A percentile compares a stretch with the other conserved stretches of the same genome.
Evolutionary conservation across 2,113 vertebrate genomes (phyloP).

Genomic region (Toxotes chatareus): DNA sequence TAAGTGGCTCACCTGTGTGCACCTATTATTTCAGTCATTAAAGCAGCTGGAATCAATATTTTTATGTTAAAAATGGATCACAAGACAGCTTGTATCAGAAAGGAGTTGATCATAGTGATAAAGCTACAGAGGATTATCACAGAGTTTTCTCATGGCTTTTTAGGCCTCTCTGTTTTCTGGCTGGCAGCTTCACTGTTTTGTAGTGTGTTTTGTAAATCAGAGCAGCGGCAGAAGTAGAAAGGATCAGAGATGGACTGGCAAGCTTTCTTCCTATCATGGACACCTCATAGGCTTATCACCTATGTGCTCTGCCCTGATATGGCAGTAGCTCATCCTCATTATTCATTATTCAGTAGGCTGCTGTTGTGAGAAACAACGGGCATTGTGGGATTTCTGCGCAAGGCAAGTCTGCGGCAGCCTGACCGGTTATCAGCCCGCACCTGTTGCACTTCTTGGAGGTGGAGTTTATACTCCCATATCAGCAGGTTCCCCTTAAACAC

Average conservation of each 20-base stretch:
- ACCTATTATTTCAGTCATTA: neutral
- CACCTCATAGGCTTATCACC: neutral
- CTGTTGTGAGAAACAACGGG: neutral
- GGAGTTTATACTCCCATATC: constrained; percentile 3
- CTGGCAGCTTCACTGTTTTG: neutral
- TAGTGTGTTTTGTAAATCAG: neutral
- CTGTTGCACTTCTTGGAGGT: constrained; percentile 11
- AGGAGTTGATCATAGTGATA: neutral
- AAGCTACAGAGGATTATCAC: neutral
- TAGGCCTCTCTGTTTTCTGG: neutral
- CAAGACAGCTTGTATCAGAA: neutral
- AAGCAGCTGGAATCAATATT: neutral
- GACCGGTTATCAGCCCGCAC: neutral
- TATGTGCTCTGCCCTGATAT: neutral
- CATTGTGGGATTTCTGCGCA: constrained; percentile 7
- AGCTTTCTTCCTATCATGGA: neutral
- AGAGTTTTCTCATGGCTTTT: neutral
- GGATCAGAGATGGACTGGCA: neutral
- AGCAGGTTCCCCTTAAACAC: constrained; percentile 10
- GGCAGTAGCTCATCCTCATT: neutral
- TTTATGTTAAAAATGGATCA: neutral
- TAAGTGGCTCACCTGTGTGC: neutral
- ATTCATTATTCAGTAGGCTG: neutral
- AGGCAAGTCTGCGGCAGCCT: neutral
- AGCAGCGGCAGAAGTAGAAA: neutral